These are phyloP conservation scores for Acrobeloides nanus DNA, from an alignment of 2,888 invertebrate genomes.

Conservation along the genomic window DNA sequence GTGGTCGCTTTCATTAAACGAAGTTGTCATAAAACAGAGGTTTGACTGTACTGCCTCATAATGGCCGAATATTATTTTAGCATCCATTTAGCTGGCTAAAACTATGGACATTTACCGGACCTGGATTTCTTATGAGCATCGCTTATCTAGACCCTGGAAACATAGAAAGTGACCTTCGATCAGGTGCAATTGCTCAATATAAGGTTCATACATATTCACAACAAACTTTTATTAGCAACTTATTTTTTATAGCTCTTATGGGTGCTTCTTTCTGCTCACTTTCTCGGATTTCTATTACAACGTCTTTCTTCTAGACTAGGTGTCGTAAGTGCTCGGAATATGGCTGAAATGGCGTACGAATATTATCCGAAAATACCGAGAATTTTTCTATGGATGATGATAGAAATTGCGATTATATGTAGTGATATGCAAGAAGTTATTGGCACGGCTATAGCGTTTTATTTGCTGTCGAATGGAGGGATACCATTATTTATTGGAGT, in stretches of 20 bases:
- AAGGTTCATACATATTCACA: too few relatives aligned
- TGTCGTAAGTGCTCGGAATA: conserved; percentile 76
- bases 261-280: conserved; percentile 74
- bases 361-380: conserved; percentile 68
- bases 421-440: conserved; percentile 88
- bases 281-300: conserved; percentile 79
- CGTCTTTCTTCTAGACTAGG: conserved; percentile 70
- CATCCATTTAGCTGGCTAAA: conserved; percentile 70
- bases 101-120: conserved; percentile 84
- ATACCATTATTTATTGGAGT: conserved; percentile 75
- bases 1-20: too few relatives aligned
- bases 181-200: conserved; percentile 73
- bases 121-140: conserved; percentile 85
- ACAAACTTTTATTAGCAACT: conserved; percentile 1
- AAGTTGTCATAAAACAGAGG: too few relatives aligned
- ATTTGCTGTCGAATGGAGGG: conserved; percentile 70
- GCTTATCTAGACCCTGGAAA: conserved; percentile 87
- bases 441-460: conserved; percentile 79
- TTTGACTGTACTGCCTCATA: too few relatives aligned
- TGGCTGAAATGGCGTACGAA: conserved; percentile 54
- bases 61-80: too few relatives aligned
- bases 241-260: conserved; percentile 65
- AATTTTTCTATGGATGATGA: conserved; percentile 76
- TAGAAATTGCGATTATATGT: conserved; percentile 82
- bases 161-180: conserved; percentile 80